phyloP scores from a whole-genome alignment of 2,113 vertebrate species.

The Boleophthalmus pectinirostris region DNA sequence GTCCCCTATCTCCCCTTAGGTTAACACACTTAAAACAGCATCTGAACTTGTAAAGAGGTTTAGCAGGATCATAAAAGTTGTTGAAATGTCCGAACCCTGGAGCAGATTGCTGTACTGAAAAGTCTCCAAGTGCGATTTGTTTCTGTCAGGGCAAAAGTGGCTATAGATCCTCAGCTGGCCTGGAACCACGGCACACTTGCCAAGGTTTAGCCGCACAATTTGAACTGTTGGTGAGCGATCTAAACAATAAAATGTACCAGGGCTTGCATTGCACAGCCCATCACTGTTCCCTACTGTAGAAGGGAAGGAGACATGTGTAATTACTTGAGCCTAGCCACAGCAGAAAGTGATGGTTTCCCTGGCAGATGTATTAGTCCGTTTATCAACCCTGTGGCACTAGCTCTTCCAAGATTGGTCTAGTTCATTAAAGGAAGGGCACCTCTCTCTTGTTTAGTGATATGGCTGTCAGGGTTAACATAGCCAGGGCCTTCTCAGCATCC shows the following conservation, averaged over 20 bases:
- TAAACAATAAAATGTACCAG: conserved; percentile 28
- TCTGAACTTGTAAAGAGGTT: conserved; percentile 11
- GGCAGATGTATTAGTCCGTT: conserved; percentile 42
- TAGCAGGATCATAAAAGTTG: conserved; percentile 4
- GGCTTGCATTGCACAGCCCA: conserved; percentile 35
- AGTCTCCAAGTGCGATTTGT: conserved; percentile 3
- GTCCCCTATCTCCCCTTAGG: conserved; percentile 3
- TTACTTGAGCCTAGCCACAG: conserved; percentile 40
- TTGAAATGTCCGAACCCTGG: conserved; percentile 16
- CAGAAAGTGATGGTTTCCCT: conserved; percentile 32
- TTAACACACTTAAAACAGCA: conserved; percentile 11
- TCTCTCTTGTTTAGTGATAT: conserved; percentile 46
- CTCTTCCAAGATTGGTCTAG: conserved; percentile 35
- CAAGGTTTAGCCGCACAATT: conserved; percentile 25
- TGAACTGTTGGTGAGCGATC: conserved; percentile 34
- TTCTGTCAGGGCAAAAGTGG: conserved; percentile 15
- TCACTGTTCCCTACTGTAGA: conserved; percentile 27
- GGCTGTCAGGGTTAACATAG: conserved; percentile 50
- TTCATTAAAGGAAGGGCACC: conserved; percentile 56
- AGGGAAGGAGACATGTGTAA: conserved; percentile 37
- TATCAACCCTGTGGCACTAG: conserved; percentile 30
- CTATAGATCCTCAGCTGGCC: conserved; percentile 23
- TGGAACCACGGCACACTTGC: conserved; percentile 16
- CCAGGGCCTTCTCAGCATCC: conserved; percentile 34
- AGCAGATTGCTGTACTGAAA: conserved; percentile 4